A percentile compares a stretch with the other conserved stretches of the same genome.
These are phyloP conservation scores for Xyrichtys novacula DNA, from an alignment of 2,797 vertebrate species.

Conservation along the genomic window DNA sequence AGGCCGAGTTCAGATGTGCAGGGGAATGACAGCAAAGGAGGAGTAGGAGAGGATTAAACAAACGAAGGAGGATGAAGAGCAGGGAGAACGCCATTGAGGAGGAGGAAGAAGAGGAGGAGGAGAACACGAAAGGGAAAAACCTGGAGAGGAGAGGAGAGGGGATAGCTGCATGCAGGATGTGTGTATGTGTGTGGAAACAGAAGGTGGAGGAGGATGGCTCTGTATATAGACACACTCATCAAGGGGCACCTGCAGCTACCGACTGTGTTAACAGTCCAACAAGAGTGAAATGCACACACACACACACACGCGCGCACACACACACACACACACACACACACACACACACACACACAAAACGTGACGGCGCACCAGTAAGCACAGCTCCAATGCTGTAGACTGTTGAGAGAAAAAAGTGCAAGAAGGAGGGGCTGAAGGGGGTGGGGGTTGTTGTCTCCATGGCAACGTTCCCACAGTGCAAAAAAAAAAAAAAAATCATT, in stretches of 20 bases:
- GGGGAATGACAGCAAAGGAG: slow-evolving; percentile 58
- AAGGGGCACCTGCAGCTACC: slow-evolving; percentile 66
- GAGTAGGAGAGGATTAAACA: slow-evolving; percentile 73
- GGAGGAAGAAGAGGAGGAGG: slow-evolving; percentile 46
- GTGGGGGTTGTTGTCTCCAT: slow-evolving; percentile 80
- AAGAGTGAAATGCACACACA: slow-evolving; percentile 36
- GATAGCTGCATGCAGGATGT: slow-evolving; percentile 51
- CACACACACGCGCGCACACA: slow-evolving; percentile 12
- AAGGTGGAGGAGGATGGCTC: slow-evolving; percentile 65
- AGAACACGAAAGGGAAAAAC: slow-evolving; percentile 60
- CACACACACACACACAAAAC: slow-evolving; percentile 16
- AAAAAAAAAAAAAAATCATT: slow-evolving; percentile 83
- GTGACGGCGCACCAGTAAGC: slow-evolving; percentile 71
- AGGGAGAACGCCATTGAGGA: slow-evolving; percentile 41
- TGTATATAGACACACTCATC: slow-evolving; percentile 69
- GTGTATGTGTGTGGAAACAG: slow-evolving; percentile 17
- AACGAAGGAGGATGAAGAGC: slow-evolving; percentile 68
- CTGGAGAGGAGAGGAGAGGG: slow-evolving; percentile 60
- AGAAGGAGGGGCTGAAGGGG: slow-evolving; percentile 37
- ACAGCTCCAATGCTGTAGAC: slow-evolving; percentile 63
- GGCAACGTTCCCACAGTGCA: slow-evolving; percentile 83
- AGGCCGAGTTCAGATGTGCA: slow-evolving; percentile 45
- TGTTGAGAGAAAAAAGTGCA: slow-evolving; percentile 49
- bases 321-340: slow-evolving; percentile 38
- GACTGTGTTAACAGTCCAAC: slow-evolving; percentile 58